Evolutionary conservation across 2,797 vertebrate genomes (phyloP), one percentile per base, ranked within the genome.

Genomic region (Spatula clypeata): DNA sequence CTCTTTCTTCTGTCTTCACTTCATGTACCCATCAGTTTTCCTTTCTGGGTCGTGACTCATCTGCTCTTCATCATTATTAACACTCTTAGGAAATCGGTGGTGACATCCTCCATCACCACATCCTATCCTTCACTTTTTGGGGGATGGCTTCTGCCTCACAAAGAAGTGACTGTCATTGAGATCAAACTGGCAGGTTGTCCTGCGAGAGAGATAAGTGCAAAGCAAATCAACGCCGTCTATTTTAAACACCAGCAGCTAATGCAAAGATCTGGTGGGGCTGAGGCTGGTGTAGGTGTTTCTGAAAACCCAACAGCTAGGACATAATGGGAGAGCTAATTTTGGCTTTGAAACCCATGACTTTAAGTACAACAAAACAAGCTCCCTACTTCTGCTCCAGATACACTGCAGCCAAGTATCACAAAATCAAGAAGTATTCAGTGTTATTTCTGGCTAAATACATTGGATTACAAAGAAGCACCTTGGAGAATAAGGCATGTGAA

Each of bases 151-250:
- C 84, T 94, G 57, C 62, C 51, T 81, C 57, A 57, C 32, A 42
- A 44, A 71, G 64, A 91, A 94, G n/a, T 13, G 83, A 58, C 70
- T 69, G 79, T 80, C 86, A 61, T 40, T 75, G 75, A 86, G 42
- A 88, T 95, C n/a, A 65, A 86, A 40, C 76, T 77, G 76, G 15
- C 91, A 86, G 81, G 58, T 88, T 96, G 91, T 93, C 66, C 47
- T 84, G 17, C 44, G 45, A 54, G 85, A 96, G 34, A 70, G 93
- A 93, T 24, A 75, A 91, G 61, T 40, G 40, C 21, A 91, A 88
- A 81, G 73, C 54, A 93, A 94, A 91, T 69, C 49, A 82, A 44
- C 66, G 53, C 31, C 29, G 44, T 69, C 72, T 94, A 19, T 86
- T 93, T 94, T 72, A 79, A 93, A 70, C 51, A 66, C n/a, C 54